These are phyloP conservation scores for Benthosema pterotum DNA, from an alignment of 2,797 vertebrate species.

Conservation along the genomic window DNA sequence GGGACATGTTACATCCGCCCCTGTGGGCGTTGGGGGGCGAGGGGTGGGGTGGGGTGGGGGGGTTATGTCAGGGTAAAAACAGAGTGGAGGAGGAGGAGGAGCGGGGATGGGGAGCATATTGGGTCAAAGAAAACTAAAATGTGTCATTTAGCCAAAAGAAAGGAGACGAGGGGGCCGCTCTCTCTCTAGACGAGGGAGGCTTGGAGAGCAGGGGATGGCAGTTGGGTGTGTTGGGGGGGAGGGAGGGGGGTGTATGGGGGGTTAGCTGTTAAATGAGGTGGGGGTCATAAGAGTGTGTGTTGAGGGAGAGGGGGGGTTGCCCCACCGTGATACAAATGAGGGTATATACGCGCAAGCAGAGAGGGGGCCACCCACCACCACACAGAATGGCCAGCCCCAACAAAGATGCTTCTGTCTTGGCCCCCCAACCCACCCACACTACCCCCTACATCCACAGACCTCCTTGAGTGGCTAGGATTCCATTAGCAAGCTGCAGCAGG, in stretches of 20 bases:
- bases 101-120: constrained; percentile 61
- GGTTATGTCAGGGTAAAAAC: constrained; percentile 49
- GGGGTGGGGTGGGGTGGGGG: constrained; percentile 51
- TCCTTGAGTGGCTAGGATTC: constrained; percentile 80
- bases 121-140: constrained; percentile 77
- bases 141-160: constrained; percentile 78
- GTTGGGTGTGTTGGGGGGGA: constrained; percentile 68
- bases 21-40: too few species aligned
- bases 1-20: too few species aligned
- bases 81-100: constrained; percentile 17
- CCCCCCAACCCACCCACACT: too few species aligned
- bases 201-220: constrained; percentile 36
- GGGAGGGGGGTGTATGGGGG: constrained; percentile 61
- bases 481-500: constrained; percentile 81
- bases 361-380: constrained; percentile 89
- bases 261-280: constrained; percentile 77
- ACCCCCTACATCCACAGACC: constrained; percentile 74
- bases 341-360: constrained; percentile 80
- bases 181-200: constrained; percentile 1
- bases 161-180: constrained; percentile 69
- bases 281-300: constrained; percentile 65
- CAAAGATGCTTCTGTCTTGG: constrained; percentile 90
- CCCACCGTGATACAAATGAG: constrained; percentile 89
- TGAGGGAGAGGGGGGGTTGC: constrained; percentile 49
- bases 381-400: constrained; percentile 87